Conservation (phyloP, 23 tunicate genomes). For the Phallusia fumigata region DNA sequence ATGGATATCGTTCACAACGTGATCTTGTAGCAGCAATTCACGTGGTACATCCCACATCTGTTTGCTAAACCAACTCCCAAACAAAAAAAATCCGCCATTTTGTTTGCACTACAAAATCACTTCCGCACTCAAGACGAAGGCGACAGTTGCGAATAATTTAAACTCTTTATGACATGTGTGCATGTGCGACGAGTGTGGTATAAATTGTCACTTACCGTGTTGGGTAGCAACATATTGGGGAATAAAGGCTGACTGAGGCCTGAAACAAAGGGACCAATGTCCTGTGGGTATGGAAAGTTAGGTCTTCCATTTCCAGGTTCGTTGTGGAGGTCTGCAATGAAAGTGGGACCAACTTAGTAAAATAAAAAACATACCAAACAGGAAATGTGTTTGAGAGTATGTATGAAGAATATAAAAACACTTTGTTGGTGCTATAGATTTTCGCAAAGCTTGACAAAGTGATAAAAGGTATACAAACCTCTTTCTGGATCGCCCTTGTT, state of each 20-base stretch:
- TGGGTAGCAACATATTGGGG: conserved; percentile 43
- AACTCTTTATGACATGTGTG: neutral
- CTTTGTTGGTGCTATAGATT: neutral
- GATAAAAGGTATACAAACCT: conserved; percentile 17
- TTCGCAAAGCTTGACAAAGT: no score
- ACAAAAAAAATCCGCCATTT: conserved; percentile 2
- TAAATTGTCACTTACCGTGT: conserved; percentile 39
- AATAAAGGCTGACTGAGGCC: conserved; percentile 39
- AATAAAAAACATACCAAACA: neutral
- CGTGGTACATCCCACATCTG: neutral
- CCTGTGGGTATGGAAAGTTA: conserved; percentile 53
- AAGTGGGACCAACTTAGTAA: neutral
- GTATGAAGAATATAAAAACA: no score
- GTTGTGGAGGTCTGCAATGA: conserved; percentile 15
- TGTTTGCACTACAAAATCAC: neutral
- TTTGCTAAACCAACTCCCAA: neutral
- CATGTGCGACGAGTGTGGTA: neutral
- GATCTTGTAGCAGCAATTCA: neutral
- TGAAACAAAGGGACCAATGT: conserved; percentile 52
- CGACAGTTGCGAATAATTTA: neutral
- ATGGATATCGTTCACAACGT: neutral
- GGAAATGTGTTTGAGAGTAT: neutral
- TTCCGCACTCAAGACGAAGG: neutral
- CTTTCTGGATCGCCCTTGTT: conserved; percentile 15
- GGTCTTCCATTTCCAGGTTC: conserved; percentile 3